Evolutionary conservation across 2,113 vertebrate species (phyloP).

Genomic region (Passer domesticus): DNA sequence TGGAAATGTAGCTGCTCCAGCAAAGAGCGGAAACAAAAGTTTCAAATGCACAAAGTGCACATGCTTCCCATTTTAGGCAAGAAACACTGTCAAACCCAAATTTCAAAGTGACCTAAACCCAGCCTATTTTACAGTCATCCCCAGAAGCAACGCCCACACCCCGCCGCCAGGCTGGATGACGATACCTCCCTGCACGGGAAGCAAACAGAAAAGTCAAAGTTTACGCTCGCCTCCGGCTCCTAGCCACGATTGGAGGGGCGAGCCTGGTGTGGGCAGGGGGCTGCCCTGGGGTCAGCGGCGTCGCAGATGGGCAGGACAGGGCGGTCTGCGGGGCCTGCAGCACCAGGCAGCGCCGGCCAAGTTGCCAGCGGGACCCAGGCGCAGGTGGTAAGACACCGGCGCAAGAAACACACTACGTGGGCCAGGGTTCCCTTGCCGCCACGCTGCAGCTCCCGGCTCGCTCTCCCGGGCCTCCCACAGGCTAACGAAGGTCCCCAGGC

Average conservation of each 20-base stretch:
- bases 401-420: not conserved
- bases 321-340: too few relatives aligned
- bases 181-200: not conserved
- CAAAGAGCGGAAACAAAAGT: not conserved
- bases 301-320: rapidly evolving
- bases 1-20: not conserved
- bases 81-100: not conserved
- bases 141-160: not conserved
- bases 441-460: not conserved
- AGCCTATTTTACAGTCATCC: not conserved
- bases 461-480: not conserved
- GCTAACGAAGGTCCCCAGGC: too few relatives aligned
- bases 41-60: not conserved
- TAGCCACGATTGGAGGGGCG: not conserved
- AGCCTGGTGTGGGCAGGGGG: not conserved
- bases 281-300: not conserved
- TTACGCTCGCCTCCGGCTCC: not conserved
- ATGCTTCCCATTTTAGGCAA: not conserved
- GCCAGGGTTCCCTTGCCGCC: not conserved
- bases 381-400: rapidly evolving
- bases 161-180: not conserved
- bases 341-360: not conserved
- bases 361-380: rapidly evolving
- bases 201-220: not conserved
- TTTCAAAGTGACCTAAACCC: not conserved